Percentiles rank a stretch among this genome's conserved stretches.
These are phyloP conservation scores for Alexandromys fortis DNA, from an alignment of 2,113 vertebrate species.

Conservation along the genomic window DNA sequence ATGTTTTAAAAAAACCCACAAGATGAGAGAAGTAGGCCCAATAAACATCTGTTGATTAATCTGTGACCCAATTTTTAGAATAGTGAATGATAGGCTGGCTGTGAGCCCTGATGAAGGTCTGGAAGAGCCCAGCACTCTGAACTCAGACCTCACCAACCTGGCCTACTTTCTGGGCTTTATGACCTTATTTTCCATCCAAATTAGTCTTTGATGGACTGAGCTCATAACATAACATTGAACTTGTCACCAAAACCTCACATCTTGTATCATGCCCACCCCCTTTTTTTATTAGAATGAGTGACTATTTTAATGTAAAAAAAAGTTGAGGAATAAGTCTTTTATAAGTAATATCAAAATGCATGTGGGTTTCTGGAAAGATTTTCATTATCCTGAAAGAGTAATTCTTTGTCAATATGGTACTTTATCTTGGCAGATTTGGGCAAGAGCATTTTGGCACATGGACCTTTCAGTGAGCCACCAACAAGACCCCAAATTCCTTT, in stretches of 20 bases:
- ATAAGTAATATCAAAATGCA: neutral
- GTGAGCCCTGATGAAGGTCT: neutral
- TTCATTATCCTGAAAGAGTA: conserved; percentile 34
- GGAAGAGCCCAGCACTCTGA: neutral
- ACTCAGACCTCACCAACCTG: neutral
- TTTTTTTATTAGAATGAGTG: conserved; percentile 2
- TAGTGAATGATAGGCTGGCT: conserved; percentile 13
- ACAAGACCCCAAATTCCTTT: neutral
- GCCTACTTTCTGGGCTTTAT: neutral
- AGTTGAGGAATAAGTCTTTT: conserved; percentile 27
- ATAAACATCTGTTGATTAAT: conserved; percentile 37
- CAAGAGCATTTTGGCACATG: conserved; percentile 1
- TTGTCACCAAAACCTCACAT: neutral
- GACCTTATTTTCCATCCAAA: neutral
- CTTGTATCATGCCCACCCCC: neutral
- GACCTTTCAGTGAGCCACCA: neutral
- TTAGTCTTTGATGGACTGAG: neutral
- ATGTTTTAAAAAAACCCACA: conserved; percentile 13
- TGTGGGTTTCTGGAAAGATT: neutral
- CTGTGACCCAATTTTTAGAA: conserved; percentile 49
- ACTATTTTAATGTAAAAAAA: neutral
- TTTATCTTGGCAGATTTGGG: neutral
- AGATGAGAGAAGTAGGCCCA: conserved; percentile 1
- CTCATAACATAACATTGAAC: neutral
- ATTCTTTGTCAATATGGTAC: neutral